Conservation (phyloP, 2,888 invertebrate genomes). For the Eupsilia transversa region DNA sequence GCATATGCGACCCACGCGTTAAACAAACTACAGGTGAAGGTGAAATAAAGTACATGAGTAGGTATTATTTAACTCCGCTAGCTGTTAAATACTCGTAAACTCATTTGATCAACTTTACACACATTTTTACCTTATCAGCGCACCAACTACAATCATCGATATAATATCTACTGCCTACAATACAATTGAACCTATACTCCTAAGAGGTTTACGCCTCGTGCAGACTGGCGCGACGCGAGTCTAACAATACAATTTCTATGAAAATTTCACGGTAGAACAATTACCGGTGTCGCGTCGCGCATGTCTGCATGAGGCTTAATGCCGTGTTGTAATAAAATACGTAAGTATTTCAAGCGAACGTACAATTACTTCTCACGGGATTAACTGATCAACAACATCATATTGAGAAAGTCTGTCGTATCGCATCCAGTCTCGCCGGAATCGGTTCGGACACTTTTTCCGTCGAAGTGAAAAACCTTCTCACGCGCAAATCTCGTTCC, state of each 20-base stretch:
- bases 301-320: too few relatives aligned
- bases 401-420: constrained; percentile 78
- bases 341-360: constrained; percentile 18
- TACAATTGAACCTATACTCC: background rate
- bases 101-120: constrained; percentile 20
- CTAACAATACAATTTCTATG: too few relatives aligned
- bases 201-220: too few relatives aligned
- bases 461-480: constrained; percentile 80
- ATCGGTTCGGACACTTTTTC: constrained; percentile 79
- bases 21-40: constrained; percentile 64
- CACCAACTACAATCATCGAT: constrained; percentile 12
- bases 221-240: too few relatives aligned
- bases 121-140: constrained; percentile 18
- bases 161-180: constrained; percentile 30
- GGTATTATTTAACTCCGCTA: constrained; percentile 36
- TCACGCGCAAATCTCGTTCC: constrained; percentile 86
- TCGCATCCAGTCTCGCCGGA: constrained; percentile 75
- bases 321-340: constrained; percentile 7
- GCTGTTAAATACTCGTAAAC: constrained; percentile 9
- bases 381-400: constrained; percentile 69
- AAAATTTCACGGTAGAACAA: too few relatives aligned
- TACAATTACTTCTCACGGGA: constrained; percentile 67
- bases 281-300: too few relatives aligned
- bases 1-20: constrained; percentile 67
- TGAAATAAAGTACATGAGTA: constrained; percentile 33